Base-by-base conservation (phyloP, 2,888 invertebrate species). In the Drosophila quinaria region DNA sequence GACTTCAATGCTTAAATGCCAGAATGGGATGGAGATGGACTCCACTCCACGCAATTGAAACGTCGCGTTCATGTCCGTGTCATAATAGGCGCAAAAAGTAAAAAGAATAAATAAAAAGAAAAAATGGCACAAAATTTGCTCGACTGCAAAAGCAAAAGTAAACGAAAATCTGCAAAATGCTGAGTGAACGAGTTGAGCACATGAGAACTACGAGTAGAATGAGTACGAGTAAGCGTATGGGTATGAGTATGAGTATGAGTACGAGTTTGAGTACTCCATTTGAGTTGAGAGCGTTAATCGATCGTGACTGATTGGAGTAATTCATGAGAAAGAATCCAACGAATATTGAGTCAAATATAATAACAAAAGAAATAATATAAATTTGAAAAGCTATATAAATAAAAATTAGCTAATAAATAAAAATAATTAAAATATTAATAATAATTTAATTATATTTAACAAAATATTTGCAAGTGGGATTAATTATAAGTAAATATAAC, bases 21-120 rank as follows among this genome's bases (percentile, higher is more conserved):
- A 46, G 31, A 19, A 22, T 37, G 56, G 64, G 50, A 59, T 52
- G 68, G 58, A 60, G 54, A 59, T 52, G 68, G 58, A 60, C 87
- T 81, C 76, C 60, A 86, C 46, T 81, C 76, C 60, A 86, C 42
- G 49, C 88, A 88, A 83, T 88, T 88, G 88, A 88, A 80, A 65
- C 25, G 58, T 47, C 46, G 44, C 81, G 64, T 63, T 51, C 80
- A 64, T 63, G 79, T 81, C 66, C 86, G 89, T 76, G 89, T 88
- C 78, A 85, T 88, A 85, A 89, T 86, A 83, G 87, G 76, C 84
- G 87, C 81, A 85, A 84, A 86, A 83, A 25, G 25, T 25, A 25
- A 25, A 25, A 25, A 5, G 29, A 70, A 15, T 10, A 35, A n/a
- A 69, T 9, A 35, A 4, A 33, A 55, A 25, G 33, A 5, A 35